phyloP scores from a whole-genome alignment of 2,113 vertebrate species.

The Larimichthys crocea region DNA sequence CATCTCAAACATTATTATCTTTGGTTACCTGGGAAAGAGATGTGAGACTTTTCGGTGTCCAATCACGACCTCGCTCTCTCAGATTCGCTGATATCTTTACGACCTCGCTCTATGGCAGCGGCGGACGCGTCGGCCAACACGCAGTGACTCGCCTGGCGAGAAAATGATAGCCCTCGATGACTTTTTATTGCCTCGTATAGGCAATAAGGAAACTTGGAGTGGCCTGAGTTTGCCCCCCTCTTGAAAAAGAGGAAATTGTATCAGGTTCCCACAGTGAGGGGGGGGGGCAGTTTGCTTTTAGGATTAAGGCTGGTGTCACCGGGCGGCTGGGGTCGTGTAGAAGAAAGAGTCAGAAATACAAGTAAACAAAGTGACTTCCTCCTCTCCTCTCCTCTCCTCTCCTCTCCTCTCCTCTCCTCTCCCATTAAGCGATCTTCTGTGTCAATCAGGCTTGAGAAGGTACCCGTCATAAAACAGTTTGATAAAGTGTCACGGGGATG shows the following conservation, averaged over 20 bases:
- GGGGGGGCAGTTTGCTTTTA: constrained; percentile 82
- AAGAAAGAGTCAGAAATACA: constrained; percentile 68
- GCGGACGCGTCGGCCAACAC: constrained; percentile 86
- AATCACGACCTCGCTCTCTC: constrained; percentile 84
- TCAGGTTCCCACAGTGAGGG: constrained; percentile 90
- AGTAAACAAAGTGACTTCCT: constrained; percentile 73
- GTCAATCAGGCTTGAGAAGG: constrained; percentile 60
- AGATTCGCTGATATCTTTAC: constrained; percentile 86
- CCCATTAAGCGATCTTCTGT: constrained; percentile 47
- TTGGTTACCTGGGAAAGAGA: constrained; percentile 84
- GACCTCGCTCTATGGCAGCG: constrained; percentile 85
- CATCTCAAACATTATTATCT: constrained; percentile 83
- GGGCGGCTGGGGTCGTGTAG: constrained; percentile 83
- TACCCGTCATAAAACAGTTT: constrained; percentile 72
- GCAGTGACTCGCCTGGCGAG: constrained; percentile 83
- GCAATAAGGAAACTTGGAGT: constrained; percentile 90
- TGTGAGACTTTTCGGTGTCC: constrained; percentile 79
- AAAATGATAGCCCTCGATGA: constrained; percentile 88
- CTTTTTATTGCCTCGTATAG: constrained; percentile 89
- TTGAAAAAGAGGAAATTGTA: constrained; percentile 88
- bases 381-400: constrained; percentile 10
- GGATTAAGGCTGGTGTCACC: constrained; percentile 86
- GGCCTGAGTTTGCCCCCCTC: constrained; percentile 75
- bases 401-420: constrained; percentile 18
- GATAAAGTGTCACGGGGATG: constrained; percentile 61